Percentiles rank a stretch among this genome's conserved stretches.
These are phyloP conservation scores for Capitulum mitella DNA, from an alignment of 2,888 invertebrate species.

Conservation along the genomic window DNA sequence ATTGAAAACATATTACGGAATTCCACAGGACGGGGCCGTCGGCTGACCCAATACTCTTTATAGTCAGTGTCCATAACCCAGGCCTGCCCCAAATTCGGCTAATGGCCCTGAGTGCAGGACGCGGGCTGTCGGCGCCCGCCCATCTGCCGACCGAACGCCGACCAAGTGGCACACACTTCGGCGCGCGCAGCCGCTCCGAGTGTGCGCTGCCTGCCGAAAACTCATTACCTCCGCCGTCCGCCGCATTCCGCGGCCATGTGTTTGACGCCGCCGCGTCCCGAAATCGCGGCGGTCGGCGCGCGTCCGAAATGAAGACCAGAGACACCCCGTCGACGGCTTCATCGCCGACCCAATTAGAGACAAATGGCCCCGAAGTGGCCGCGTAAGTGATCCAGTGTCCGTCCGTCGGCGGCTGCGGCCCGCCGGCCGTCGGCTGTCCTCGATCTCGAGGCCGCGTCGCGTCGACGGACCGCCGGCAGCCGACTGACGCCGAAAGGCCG, in stretches of 20 bases:
- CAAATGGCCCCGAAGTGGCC: background rate
- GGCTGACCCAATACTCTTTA: no score
- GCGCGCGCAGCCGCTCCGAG: background rate
- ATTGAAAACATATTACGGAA: no score
- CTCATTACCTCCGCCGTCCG: background rate
- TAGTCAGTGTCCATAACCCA: no score
- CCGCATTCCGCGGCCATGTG: background rate
- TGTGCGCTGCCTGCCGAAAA: background rate
- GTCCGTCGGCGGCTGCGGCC: no score
- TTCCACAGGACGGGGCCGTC: no score
- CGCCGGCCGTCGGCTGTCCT: no score
- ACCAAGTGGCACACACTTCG: background rate
- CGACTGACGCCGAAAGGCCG: no score
- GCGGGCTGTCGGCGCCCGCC: background rate
- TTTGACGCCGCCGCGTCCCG: background rate
- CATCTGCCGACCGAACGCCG: background rate
- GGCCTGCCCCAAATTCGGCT: background rate
- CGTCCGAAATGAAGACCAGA: background rate
- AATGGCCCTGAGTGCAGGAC: background rate
- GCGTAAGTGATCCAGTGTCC: background rate
- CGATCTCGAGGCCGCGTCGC: no score
- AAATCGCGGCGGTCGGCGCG: background rate
- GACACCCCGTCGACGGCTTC: background rate
- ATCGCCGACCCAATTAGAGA: background rate
- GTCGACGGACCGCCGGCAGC: no score